Evolutionary conservation across 64 coral and sea anemone species (phyloP), one percentile per base, ranked within the genome.

Genomic region (Montipora capricornis): DNA sequence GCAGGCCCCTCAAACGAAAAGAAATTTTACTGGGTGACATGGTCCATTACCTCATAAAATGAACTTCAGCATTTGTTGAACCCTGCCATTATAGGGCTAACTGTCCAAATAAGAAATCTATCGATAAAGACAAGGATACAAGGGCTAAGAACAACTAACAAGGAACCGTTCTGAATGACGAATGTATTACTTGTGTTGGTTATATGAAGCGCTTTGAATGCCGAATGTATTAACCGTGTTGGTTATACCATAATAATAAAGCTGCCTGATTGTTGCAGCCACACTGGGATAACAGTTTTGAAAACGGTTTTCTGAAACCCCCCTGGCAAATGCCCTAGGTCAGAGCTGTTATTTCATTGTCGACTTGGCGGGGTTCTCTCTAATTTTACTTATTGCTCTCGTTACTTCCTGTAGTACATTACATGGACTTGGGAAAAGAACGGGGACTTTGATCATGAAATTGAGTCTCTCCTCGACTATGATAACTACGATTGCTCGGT

Each of bases 281-380:
- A 73, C 69, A 73, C 69, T 73, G 69, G 20, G 69, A 26, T 73
- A 73, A 73, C 69, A 5, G 69, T 73, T 73, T 73, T 20, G 69
- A 73, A 73, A 73, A 73, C 17, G 17, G 20, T 19, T 73, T 73
- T 73, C 19, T 20, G 19, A 20, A 26, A 73, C 17, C 69, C 20
- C 69, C 69, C 20, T 20, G 20, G 69, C 69, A 73, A 73, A 73
- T 55, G 69, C 19, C 19, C 19, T 73, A 22, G 69, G 69, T 73
- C 69, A 73, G 69, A 73, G 69, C 69, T 73, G 69, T 73, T 73
- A 73, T 73, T 73, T 73, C 69, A 73, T 73, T 73, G 69, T 73
- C 69, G 69, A 73, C 69, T 73, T 73, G 69, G 20, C 69, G 5
- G 64, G 64, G 64, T 68, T 68, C 64, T 68, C 64, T 68, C 64